Percentiles rank a stretch among this genome's conserved stretches.
Conservation (phyloP, 2,888 invertebrate genomes). For the Agrotis exclamationis region DNA sequence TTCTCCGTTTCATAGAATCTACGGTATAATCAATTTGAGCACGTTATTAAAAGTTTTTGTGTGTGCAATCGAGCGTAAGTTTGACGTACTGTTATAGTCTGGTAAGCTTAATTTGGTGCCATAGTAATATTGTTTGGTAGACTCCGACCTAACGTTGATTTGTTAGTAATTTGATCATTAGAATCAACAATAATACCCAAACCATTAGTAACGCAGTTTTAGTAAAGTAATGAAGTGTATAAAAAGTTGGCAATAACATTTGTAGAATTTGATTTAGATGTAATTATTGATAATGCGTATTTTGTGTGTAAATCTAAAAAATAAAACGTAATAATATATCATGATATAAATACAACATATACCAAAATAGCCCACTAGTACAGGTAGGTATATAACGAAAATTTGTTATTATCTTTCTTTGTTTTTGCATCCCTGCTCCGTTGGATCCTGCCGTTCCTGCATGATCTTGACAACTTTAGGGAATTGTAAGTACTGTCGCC, state of each 20-base stretch:
- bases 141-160: conserved; percentile 38
- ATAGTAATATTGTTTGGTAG: conserved; percentile 61
- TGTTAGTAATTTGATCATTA: conserved; percentile 52
- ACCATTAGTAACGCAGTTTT: conserved; percentile 55
- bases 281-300: conserved; percentile 45
- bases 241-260: conserved; percentile 36
- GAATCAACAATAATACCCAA: conserved; percentile 38
- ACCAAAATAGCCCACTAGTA: conserved; percentile 62
- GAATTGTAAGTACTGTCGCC: conserved; percentile 87
- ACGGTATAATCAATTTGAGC: conserved; percentile 73
- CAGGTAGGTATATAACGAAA: conserved; percentile 70
- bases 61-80: conserved; percentile 59
- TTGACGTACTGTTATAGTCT: conserved; percentile 56
- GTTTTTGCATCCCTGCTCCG: conserved; percentile 83
- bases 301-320: conserved; percentile 36
- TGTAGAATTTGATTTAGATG: conserved; percentile 53
- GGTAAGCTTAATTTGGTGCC: conserved; percentile 61
- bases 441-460: conserved; percentile 89
- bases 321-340: background rate
- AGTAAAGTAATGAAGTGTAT: conserved; percentile 38
- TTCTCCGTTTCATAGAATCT: conserved; percentile 69
- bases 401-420: conserved; percentile 79
- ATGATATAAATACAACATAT: conserved; percentile 25
- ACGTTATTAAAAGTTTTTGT: conserved; percentile 75
- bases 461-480: conserved; percentile 88